These are phyloP conservation scores for Crenichthys baileyi DNA, from an alignment of 2,797 vertebrate species.

Conservation along the genomic window DNA sequence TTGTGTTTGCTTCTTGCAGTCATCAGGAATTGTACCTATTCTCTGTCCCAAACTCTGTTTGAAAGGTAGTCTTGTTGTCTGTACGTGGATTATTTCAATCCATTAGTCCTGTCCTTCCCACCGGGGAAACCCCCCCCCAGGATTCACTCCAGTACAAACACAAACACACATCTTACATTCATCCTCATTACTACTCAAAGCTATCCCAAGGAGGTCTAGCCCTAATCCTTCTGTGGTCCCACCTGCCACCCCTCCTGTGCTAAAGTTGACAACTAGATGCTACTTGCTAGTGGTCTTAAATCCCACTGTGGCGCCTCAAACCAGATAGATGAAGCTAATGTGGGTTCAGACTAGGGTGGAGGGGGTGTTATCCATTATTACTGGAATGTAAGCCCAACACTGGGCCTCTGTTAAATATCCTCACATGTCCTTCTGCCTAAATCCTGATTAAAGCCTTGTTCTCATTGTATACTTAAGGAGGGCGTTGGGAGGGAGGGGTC, in stretches of 20 bases:
- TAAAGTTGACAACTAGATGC: slow-evolving; percentile 34
- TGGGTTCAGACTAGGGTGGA: slow-evolving; percentile 36
- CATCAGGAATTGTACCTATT: slow-evolving; percentile 25
- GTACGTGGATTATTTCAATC: slow-evolving; percentile 68
- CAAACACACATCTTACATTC: slow-evolving; percentile 62
- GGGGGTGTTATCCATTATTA: slow-evolving; percentile 31
- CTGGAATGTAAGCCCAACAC: slow-evolving; percentile 67
- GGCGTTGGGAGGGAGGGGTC: slow-evolving; percentile 37
- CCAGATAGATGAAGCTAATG: slow-evolving; percentile 56
- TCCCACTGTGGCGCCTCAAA: slow-evolving; percentile 40
- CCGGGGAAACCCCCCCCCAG: slow-evolving; percentile 61
- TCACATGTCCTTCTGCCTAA: slow-evolving; percentile 56
- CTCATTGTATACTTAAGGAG: slow-evolving; percentile 40
- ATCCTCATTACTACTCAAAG: slow-evolving; percentile 59
- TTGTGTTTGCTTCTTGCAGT: slow-evolving; percentile 15
- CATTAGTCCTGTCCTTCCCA: slow-evolving; percentile 53
- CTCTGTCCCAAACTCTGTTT: slow-evolving; percentile 43
- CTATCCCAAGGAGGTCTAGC: slow-evolving; percentile 61
- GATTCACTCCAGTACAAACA: slow-evolving; percentile 59
- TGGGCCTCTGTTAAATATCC: slow-evolving; percentile 63
- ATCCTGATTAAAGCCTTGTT: slow-evolving; percentile 70
- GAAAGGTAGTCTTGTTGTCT: slow-evolving; percentile 42
- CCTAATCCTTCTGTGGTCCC: slow-evolving; percentile 68
- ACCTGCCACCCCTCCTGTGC: slow-evolving; percentile 55
- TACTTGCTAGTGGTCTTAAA: slow-evolving; percentile 16